phyloP scores from a whole-genome alignment of 2,113 vertebrate genomes.

The Galbula dea region DNA sequence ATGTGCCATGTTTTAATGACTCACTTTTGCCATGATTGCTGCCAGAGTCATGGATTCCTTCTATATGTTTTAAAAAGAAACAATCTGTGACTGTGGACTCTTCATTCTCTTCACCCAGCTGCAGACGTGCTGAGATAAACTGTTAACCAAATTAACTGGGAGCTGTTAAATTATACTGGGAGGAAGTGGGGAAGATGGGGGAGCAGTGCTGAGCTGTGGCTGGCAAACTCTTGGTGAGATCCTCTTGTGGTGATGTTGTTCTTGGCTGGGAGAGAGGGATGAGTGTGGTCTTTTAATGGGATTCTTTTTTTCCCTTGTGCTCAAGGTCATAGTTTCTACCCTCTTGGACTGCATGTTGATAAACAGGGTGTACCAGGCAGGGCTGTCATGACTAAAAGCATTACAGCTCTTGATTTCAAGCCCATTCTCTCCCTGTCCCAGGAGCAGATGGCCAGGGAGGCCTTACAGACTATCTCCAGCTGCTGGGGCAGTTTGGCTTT shows the following conservation, averaged over 20 bases:
- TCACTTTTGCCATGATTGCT: rapidly evolving
- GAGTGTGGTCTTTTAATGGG: neutral
- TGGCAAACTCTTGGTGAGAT: neutral
- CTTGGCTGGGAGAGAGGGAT: neutral
- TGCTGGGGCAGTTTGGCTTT: neutral
- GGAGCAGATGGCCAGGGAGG: neutral
- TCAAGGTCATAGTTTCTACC: neutral
- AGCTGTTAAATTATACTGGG: neutral
- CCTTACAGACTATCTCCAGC: neutral
- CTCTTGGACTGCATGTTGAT: neutral
- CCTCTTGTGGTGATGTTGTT: rapidly evolving
- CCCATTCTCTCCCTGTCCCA: neutral
- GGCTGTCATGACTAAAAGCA: rapidly evolving
- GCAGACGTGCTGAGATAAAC: no score
- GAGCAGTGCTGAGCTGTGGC: neutral
- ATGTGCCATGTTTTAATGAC: neutral
- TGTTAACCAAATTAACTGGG: neutral
- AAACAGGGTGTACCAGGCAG: neutral
- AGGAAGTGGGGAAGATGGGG: neutral
- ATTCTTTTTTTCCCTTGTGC: neutral
- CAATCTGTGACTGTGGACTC: neutral
- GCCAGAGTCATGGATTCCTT: neutral
- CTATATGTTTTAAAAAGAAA: slow-evolving; percentile 21
- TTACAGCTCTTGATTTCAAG: neutral
- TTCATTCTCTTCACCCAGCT: neutral